Percentiles rank a stretch among this genome's conserved stretches.
These are phyloP conservation scores for Caenorhabditis sp. DNA, from an alignment of 2,888 invertebrate species.

Conservation along the genomic window DNA sequence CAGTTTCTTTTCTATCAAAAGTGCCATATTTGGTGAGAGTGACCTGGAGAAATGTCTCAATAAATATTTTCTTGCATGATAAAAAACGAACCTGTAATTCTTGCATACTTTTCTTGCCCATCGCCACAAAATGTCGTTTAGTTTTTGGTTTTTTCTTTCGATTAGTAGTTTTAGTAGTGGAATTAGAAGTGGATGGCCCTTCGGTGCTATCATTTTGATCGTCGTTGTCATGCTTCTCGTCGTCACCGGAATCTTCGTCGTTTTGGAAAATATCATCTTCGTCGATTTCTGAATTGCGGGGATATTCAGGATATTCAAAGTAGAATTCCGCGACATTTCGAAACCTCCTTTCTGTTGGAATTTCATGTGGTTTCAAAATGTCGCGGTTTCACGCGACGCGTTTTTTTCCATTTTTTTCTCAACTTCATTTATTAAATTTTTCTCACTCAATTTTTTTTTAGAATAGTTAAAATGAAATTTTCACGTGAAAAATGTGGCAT, in stretches of 20 bases:
- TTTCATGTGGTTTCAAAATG: too few relatives aligned
- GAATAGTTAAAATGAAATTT: too few relatives aligned
- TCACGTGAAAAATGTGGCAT: too few relatives aligned
- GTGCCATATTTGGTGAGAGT: slow-evolving; percentile 14
- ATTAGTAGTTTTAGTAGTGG: slow-evolving; percentile 4
- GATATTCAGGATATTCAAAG: slow-evolving; percentile 9
- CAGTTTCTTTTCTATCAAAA: neutral
- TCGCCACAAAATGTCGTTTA: slow-evolving; percentile 31
- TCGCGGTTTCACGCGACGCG: too few relatives aligned
- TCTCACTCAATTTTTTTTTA: too few relatives aligned
- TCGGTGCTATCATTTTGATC: slow-evolving; percentile 8
- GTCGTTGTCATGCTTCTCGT: neutral
- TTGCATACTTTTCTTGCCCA: slow-evolving; percentile 33
- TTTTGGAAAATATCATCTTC: slow-evolving; percentile 27
- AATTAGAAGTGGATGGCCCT: neutral
- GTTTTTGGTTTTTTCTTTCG: slow-evolving; percentile 3
- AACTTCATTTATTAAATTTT: too few relatives aligned
- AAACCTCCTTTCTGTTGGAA: neutral
- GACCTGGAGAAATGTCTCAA: slow-evolving; percentile 5
- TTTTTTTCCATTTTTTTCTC: too few relatives aligned
- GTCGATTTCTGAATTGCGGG: neutral
- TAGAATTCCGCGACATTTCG: neutral
- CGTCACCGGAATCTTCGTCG: slow-evolving; percentile 11
- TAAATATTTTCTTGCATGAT: too few relatives aligned
- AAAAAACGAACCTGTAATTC: slow-evolving; percentile 27